Percentiles rank a stretch among this genome's conserved stretches.
Evolutionary conservation across 2,113 vertebrate genomes (phyloP).

Genomic region (Nicator chloris): DNA sequence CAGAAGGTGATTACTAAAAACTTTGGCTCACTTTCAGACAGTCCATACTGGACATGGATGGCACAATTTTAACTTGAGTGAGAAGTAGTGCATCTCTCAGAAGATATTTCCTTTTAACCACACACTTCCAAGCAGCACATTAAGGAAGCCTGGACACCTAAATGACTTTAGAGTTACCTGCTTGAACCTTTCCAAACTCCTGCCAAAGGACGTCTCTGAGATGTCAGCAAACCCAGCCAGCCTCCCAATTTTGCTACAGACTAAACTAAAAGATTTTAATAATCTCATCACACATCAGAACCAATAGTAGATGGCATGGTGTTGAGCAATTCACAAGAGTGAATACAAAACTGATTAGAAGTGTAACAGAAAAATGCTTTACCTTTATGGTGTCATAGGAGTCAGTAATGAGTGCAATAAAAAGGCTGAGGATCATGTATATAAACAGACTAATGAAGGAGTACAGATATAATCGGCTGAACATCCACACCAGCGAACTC

Average conservation of each 20-base stretch:
- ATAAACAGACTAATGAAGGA: constrained; percentile 98
- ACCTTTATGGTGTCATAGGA: constrained; percentile 98
- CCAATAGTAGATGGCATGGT: neutral
- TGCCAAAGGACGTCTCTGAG: neutral
- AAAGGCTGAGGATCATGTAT: constrained; percentile 98
- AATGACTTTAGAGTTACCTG: neutral
- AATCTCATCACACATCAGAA: neutral
- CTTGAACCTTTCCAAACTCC: neutral
- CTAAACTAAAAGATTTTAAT: neutral
- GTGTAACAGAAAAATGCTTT: neutral
- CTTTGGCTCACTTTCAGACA: neutral
- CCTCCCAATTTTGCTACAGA: neutral
- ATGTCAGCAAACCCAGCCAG: neutral
- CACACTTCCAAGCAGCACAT: neutral
- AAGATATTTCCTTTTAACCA: neutral
- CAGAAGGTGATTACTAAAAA: neutral
- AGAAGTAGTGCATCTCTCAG: neutral
- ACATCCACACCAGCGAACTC: constrained; percentile 90
- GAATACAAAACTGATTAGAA: neutral
- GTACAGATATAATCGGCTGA: constrained; percentile 91
- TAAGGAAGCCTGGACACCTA: neutral
- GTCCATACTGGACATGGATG: neutral
- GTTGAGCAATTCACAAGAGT: neutral
- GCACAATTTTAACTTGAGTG: fast-evolving
- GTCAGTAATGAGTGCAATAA: constrained; percentile 96